phyloP scores from a whole-genome alignment of 2,113 vertebrate species.

The Chaetodon trifascialis region DNA sequence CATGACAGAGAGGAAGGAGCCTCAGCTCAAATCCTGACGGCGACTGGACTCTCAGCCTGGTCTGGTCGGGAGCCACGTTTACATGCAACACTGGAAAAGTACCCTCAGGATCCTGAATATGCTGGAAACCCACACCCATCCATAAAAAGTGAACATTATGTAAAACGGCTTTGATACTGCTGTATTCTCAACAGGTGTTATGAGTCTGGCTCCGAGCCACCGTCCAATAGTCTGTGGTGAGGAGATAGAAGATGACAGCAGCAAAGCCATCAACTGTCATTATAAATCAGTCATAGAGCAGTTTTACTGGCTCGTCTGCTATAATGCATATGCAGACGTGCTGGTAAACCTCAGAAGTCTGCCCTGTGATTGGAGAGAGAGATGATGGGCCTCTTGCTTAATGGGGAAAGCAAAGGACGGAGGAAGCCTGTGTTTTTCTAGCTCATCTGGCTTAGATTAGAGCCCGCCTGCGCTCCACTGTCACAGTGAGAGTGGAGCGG shows the following conservation, averaged over 20 bases:
- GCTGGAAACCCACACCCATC: conserved; percentile 30
- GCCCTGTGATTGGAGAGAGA: conserved; percentile 68
- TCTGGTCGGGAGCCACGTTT: conserved; percentile 34
- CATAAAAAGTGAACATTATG: conserved; percentile 35
- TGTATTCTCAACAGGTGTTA: conserved; percentile 70
- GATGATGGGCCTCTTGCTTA: conserved; percentile 72
- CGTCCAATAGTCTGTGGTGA: conserved; percentile 38
- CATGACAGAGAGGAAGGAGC: conserved; percentile 55
- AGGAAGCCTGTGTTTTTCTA: conserved; percentile 77
- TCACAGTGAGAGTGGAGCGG: conserved; percentile 67
- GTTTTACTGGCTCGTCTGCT: conserved; percentile 67
- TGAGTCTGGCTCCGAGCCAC: conserved; percentile 39
- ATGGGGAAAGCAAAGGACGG: conserved; percentile 67
- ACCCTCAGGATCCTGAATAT: conserved; percentile 6
- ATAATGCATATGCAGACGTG: conserved; percentile 68
- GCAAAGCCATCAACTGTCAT: conserved; percentile 46
- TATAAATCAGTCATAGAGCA: conserved; percentile 71
- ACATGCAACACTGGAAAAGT: conserved; percentile 32
- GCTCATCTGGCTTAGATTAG: conserved; percentile 84
- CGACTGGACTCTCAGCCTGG: conserved; percentile 33
- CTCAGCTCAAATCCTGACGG: conserved; percentile 34
- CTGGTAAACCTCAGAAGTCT: conserved; percentile 75
- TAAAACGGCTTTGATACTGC: conserved; percentile 32
- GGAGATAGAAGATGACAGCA: conserved; percentile 58
- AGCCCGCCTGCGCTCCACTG: conserved; percentile 62